Percentiles rank a stretch among this genome's conserved stretches.
These are phyloP conservation scores for Chaetodon trifasciatus DNA, from an alignment of 2,797 vertebrate genomes.

Conservation along the genomic window DNA sequence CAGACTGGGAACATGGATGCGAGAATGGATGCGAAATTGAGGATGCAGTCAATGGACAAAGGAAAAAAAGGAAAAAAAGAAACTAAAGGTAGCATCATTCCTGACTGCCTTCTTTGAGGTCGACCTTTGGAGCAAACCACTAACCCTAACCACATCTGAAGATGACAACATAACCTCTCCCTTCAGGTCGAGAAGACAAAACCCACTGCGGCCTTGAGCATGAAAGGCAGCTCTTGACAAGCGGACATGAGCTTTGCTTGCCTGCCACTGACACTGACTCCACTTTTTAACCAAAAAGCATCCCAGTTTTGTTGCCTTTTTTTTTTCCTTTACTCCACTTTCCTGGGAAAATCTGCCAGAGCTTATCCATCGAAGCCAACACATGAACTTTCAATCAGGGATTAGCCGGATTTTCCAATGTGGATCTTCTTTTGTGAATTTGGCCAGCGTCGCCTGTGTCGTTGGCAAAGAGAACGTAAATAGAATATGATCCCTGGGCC, in stretches of 20 bases:
- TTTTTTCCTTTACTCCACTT: conserved; percentile 83
- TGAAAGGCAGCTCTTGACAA: conserved; percentile 77
- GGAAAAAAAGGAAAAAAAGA: conserved; percentile 27
- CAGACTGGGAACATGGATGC: conserved; percentile 62
- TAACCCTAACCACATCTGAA: conserved; percentile 33
- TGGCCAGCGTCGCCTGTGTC: conserved; percentile 89
- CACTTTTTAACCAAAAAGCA: conserved; percentile 84
- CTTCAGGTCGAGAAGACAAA: conserved; percentile 39
- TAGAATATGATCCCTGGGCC: conserved; percentile 91
- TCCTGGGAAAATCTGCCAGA: conserved; percentile 90
- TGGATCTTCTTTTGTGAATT: conserved; percentile 93
- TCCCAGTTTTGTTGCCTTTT: conserved; percentile 81
- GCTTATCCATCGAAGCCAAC: conserved; percentile 90
- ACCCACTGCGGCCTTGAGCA: conserved; percentile 51
- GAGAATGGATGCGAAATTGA: conserved; percentile 52
- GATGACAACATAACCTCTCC: conserved; percentile 50
- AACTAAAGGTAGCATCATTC: conserved; percentile 38
- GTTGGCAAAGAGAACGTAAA: conserved; percentile 89
- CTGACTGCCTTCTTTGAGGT: conserved; percentile 28
- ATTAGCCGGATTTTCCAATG: conserved; percentile 93
- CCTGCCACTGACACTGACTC: conserved; percentile 82
- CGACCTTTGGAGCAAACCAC: conserved; percentile 48
- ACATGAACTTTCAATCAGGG: conserved; percentile 93
- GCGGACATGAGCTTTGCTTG: conserved; percentile 72
- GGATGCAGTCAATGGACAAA: conserved; percentile 55